Evolutionary conservation across 2,888 invertebrate genomes (phyloP).

Genomic region (Hoplodrina ambigua): DNA sequence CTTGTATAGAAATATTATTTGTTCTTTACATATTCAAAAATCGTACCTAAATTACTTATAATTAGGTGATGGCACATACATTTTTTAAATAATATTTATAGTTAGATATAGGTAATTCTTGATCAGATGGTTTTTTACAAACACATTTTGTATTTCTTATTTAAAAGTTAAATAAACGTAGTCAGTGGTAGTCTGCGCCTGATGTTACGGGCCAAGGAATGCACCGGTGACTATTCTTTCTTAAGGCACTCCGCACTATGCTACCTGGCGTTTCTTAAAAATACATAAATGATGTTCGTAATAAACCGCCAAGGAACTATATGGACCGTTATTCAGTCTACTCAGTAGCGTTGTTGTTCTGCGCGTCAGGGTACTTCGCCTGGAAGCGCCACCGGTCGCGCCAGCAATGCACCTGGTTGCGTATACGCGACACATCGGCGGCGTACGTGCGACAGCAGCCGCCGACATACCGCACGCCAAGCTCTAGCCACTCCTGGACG

Average conservation of each 20-base stretch:
- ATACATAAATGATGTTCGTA: constrained; percentile 32
- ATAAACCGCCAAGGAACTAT: constrained; percentile 50
- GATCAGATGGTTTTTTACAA: constrained; percentile 24
- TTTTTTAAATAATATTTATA: constrained; percentile 45
- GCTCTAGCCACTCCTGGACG: constrained; percentile 94
- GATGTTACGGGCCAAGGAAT: not conserved
- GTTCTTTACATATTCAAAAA: constrained; percentile 47
- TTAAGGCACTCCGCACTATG: not conserved
- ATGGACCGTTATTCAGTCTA: constrained; percentile 55
- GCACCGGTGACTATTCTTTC: constrained; percentile 8
- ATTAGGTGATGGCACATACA: constrained; percentile 56
- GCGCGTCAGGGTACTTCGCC: constrained; percentile 68
- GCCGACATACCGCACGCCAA: constrained; percentile 96
- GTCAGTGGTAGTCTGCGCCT: not conserved
- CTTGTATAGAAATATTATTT: constrained; percentile 40
- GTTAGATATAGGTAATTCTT: constrained; percentile 32
- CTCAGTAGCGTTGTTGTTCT: constrained; percentile 60
- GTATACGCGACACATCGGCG: constrained; percentile 94
- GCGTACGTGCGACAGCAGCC: constrained; percentile 98
- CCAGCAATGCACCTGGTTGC: constrained; percentile 91
- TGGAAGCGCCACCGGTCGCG: constrained; percentile 83
- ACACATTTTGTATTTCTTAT: constrained; percentile 15
- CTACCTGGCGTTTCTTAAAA: not conserved
- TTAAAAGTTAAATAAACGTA: constrained; percentile 1
- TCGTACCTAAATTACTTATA: constrained; percentile 49